Evolutionary conservation across 2,888 invertebrate genomes (phyloP).

Genomic region (Blastobasis lacticolella): DNA sequence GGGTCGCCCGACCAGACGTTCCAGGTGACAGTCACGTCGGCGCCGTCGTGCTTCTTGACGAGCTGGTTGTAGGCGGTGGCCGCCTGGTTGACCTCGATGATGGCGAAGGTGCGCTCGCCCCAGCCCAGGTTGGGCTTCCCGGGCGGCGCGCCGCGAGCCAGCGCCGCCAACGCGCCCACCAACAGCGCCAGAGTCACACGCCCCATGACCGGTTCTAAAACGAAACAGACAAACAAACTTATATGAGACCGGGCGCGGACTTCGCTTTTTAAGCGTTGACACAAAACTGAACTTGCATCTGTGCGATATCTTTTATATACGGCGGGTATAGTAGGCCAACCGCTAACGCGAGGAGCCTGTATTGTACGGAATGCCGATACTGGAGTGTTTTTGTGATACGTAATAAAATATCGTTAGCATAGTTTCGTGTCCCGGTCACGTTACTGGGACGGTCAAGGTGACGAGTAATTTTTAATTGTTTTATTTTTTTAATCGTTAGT

Average conservation of each 20-base stretch:
- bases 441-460: constrained; percentile 58
- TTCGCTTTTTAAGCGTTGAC: constrained; percentile 44
- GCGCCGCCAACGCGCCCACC: constrained; percentile 34
- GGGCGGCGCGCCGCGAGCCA: constrained; percentile 47
- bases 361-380: constrained; percentile 41
- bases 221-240: constrained; percentile 31
- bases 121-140: constrained; percentile 62
- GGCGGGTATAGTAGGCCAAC: constrained; percentile 63
- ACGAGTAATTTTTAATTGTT: constrained; percentile 42
- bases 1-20: constrained; percentile 65
- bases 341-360: constrained; percentile 58
- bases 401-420: constrained; percentile 63
- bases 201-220: constrained; percentile 61
- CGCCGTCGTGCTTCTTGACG: constrained; percentile 51
- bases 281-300: constrained; percentile 52
- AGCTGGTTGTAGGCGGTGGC: constrained; percentile 68
- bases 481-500: constrained; percentile 42
- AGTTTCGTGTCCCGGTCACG: constrained; percentile 57
- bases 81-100: constrained; percentile 65
- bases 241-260: constrained; percentile 36
- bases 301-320: constrained; percentile 61
- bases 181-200: constrained; percentile 38
- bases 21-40: constrained; percentile 65
- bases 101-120: constrained; percentile 64
- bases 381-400: constrained; percentile 53